These are phyloP conservation scores for Pholis gunnellus DNA, from an alignment of 2,113 vertebrate genomes.

Conservation along the genomic window DNA sequence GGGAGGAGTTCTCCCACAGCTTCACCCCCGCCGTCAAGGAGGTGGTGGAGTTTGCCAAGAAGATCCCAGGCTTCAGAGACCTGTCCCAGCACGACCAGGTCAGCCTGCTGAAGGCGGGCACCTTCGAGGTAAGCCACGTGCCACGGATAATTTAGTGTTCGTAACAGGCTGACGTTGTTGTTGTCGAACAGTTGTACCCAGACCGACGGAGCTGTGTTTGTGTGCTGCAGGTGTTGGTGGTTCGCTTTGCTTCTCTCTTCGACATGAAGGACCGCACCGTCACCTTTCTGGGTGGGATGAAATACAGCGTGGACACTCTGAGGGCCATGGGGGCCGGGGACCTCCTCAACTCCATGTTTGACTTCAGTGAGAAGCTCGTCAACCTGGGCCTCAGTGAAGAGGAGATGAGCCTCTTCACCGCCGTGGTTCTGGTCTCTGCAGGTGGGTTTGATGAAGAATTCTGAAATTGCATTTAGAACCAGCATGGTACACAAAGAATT, in stretches of 20 bases:
- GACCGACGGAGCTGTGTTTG: not conserved
- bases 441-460: conserved; percentile 79
- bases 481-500: too few species aligned
- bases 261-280: conserved; percentile 91
- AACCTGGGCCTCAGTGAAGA: conserved; percentile 92
- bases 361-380: conserved; percentile 95
- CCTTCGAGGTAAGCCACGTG: conserved; percentile 89
- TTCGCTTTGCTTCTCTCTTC: conserved; percentile 94
- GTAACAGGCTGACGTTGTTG: not conserved
- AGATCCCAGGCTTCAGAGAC: conserved; percentile 95
- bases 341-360: conserved; percentile 96
- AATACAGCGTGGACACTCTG: conserved; percentile 91
- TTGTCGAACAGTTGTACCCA: not conserved
- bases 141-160: not conserved
- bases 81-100: conserved; percentile 96
- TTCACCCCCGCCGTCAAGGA: conserved; percentile 97
- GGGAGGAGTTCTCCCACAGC: conserved; percentile 97
- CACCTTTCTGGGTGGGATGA: conserved; percentile 95
- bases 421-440: conserved; percentile 95
- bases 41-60: conserved; percentile 97
- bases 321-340: conserved; percentile 94
- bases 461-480: too few species aligned
- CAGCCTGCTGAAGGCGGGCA: conserved; percentile 96
- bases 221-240: conserved; percentile 91
- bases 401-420: conserved; percentile 98